Evolutionary conservation across 1,140 invertebrate species (phyloP).

Genomic region (Drosophila orena): DNA sequence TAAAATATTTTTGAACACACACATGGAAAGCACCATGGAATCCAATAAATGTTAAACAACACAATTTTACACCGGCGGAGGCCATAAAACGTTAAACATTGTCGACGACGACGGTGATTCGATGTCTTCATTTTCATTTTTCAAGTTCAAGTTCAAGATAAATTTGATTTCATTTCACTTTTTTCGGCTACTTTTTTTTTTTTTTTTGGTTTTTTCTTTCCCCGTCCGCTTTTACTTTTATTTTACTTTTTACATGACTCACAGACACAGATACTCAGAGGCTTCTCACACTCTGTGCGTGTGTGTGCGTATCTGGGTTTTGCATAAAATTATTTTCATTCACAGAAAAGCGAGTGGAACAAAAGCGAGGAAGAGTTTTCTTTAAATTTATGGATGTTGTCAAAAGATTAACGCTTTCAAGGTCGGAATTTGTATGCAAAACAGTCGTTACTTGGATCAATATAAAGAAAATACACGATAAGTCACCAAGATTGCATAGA

Average conservation of each 20-base stretch:
- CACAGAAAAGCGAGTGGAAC: slow-evolving; percentile 33
- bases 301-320: slow-evolving; percentile 51
- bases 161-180: slow-evolving; percentile 79
- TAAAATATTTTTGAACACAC: not conserved
- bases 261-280: slow-evolving; percentile 43
- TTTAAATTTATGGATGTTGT: slow-evolving; percentile 16
- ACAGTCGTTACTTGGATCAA: not conserved
- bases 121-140: slow-evolving; percentile 72
- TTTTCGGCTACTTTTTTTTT: no score
- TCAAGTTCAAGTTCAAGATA: slow-evolving; percentile 84
- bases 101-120: slow-evolving; percentile 31
- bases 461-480: not conserved
- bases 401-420: slow-evolving; percentile 6
- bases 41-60: not conserved
- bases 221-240: slow-evolving; percentile 42
- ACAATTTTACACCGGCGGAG: slow-evolving; percentile 18
- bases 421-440: not conserved
- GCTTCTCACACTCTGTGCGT: slow-evolving; percentile 15
- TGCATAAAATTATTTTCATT: slow-evolving; percentile 80
- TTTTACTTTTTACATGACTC: slow-evolving; percentile 70
- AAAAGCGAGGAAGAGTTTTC: slow-evolving; percentile 29
- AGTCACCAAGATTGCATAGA: no score
- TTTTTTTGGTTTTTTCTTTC: slow-evolving; percentile 41
- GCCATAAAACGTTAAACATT: slow-evolving; percentile 16
- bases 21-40: not conserved